A percentile compares a stretch with the other conserved stretches of the same genome.
These are phyloP conservation scores for Temnothorax nylanderi DNA, from an alignment of 1,140 invertebrate species.

Conservation along the genomic window DNA sequence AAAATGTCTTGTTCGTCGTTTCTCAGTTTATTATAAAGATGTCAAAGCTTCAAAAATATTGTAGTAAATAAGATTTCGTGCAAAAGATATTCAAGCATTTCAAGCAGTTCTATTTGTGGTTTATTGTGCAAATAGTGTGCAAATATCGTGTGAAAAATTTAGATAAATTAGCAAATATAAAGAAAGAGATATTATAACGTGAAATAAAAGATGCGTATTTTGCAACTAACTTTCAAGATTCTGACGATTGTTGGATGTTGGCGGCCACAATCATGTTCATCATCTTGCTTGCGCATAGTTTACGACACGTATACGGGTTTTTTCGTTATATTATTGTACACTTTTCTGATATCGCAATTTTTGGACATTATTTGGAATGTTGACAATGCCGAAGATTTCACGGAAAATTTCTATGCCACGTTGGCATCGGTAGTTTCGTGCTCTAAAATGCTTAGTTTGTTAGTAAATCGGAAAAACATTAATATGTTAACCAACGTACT, in stretches of 20 bases:
- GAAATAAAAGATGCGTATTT: constrained; percentile 42
- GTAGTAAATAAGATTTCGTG: not conserved
- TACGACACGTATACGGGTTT: constrained; percentile 32
- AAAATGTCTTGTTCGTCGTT: not conserved
- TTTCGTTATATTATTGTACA: constrained; percentile 42
- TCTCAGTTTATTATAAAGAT: not conserved
- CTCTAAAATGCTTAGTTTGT: constrained; percentile 55
- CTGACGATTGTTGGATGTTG: constrained; percentile 61
- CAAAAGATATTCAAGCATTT: not conserved
- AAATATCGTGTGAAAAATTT: not conserved
- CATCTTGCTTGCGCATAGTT: not conserved
- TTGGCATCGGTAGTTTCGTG: constrained; percentile 52
- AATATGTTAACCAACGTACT: constrained; percentile 12
- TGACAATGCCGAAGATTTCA: constrained; percentile 46
- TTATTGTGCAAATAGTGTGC: not conserved
- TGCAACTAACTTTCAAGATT: constrained; percentile 61
- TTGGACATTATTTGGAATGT: constrained; percentile 60
- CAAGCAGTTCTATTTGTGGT: not conserved
- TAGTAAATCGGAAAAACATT: constrained; percentile 48
- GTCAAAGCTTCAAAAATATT: not conserved
- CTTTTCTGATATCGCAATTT: constrained; percentile 60
- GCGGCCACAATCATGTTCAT: constrained; percentile 38
- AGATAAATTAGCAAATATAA: not conserved
- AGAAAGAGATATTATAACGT: not conserved
- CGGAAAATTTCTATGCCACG: constrained; percentile 61